Evolutionary conservation across 1,140 invertebrate genomes (phyloP).

Genomic region (Saccostrea cuccullata): DNA sequence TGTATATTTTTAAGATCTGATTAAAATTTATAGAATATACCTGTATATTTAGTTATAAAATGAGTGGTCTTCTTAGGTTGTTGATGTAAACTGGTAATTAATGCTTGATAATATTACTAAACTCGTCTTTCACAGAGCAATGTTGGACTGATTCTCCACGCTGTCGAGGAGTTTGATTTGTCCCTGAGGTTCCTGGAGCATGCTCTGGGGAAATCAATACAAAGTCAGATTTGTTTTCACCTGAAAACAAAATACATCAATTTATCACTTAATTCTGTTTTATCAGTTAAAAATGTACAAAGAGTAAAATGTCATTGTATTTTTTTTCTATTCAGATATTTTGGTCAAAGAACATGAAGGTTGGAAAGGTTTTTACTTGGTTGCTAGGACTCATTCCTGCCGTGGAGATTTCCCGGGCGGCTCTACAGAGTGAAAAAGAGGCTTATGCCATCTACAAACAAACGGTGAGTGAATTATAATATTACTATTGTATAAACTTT

Average conservation of each 20-base stretch:
- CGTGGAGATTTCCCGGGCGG: conserved; percentile 94
- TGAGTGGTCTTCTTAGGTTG: no score
- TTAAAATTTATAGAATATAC: conserved; percentile 32
- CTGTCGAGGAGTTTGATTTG: conserved; percentile 96
- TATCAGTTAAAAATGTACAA: no score
- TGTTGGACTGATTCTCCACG: conserved; percentile 97
- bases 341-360: conserved; percentile 93
- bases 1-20: no score
- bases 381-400: conserved; percentile 97
- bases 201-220: conserved; percentile 91
- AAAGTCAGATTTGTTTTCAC: conserved; percentile 81
- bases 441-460: conserved; percentile 98
- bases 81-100: no score
- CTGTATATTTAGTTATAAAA: no score
- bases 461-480: no score
- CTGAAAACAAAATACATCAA: not conserved
- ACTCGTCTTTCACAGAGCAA: conserved; percentile 88
- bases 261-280: no score
- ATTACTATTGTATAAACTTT: no score
- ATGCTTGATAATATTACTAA: no score
- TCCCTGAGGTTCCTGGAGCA: conserved; percentile 96
- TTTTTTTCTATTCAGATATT: conserved; percentile 79
- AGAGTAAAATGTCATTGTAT: no score
- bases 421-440: conserved; percentile 97
- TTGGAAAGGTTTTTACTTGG: conserved; percentile 95